These are phyloP conservation scores for Prunella fulvescens DNA, from an alignment of 2,113 vertebrate species.

Conservation along the genomic window DNA sequence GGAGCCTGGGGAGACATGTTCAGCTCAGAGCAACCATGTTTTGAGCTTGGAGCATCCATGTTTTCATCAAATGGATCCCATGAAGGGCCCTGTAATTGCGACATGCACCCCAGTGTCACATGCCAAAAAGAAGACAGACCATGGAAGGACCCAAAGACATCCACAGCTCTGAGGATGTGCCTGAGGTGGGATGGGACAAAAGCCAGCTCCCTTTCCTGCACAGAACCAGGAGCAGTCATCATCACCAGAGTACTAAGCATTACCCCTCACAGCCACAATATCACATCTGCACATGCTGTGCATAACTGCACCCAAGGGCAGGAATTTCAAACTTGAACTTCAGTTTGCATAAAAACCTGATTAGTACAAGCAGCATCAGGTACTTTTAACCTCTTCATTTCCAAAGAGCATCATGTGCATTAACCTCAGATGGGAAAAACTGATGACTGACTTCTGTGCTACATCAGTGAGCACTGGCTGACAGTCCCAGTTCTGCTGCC, in stretches of 20 bases:
- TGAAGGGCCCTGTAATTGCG: not conserved
- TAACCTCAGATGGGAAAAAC: not conserved
- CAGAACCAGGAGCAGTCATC: not conserved
- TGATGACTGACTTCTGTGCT: not conserved
- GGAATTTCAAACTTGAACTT: not conserved
- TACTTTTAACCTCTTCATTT: not conserved
- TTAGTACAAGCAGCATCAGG: not conserved
- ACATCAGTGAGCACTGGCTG: not conserved
- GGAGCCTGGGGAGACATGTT: not conserved
- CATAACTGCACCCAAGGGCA: not conserved
- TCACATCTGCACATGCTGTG: accelerated
- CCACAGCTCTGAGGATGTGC: not conserved
- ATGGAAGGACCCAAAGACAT: not conserved
- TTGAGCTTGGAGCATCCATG: not conserved
- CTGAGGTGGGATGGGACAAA: not conserved
- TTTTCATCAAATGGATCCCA: not conserved
- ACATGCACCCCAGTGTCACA: accelerated
- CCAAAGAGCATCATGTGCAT: not conserved
- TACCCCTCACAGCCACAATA: not conserved
- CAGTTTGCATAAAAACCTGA: not conserved
- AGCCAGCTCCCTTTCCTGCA: not conserved
- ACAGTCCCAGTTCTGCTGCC: not conserved
- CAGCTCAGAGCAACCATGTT: not conserved
- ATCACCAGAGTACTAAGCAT: accelerated
- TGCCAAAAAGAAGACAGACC: not conserved